Percentiles rank a stretch among this genome's conserved stretches.
These are phyloP conservation scores for Semibalanus balanoides DNA, from an alignment of 1,140 invertebrate species.

Conservation along the genomic window DNA sequence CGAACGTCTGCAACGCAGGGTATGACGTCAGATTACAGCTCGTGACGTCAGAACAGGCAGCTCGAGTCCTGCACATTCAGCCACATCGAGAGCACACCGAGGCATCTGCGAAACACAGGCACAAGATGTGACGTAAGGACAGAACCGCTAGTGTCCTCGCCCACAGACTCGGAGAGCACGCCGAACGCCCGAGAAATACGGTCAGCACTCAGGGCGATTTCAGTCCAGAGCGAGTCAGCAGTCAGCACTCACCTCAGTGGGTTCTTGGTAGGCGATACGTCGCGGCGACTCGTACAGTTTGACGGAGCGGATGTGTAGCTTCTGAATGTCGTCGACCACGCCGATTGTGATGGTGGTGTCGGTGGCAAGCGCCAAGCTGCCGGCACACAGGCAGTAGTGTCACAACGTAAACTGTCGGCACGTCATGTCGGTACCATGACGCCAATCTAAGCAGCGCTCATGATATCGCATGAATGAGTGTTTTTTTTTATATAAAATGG, in stretches of 20 bases:
- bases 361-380: conserved; percentile 79
- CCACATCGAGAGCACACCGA: conserved; percentile 82
- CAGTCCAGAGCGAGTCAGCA: too few relatives aligned
- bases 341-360: conserved; percentile 89
- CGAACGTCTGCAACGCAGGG: conserved; percentile 58
- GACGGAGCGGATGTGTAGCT: conserved; percentile 89
- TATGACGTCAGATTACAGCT: too few relatives aligned
- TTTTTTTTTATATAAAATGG: too few relatives aligned
- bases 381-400: conserved; percentile 21
- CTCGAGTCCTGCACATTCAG: conserved; percentile 61
- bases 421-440: too few relatives aligned
- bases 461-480: too few relatives aligned
- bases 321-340: conserved; percentile 98
- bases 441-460: too few relatives aligned
- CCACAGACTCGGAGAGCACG: too few relatives aligned
- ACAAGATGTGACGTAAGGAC: too few relatives aligned
- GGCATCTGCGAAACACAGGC: conserved; percentile 63
- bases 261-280: conserved; percentile 87
- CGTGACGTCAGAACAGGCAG: conserved; percentile 30
- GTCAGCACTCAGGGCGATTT: too few relatives aligned
- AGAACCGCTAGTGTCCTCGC: too few relatives aligned
- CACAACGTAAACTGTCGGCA: too few relatives aligned
- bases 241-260: conserved; percentile 64
- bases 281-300: conserved; percentile 84
- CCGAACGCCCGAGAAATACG: too few relatives aligned